These are phyloP conservation scores for Oscheius onirici DNA, from an alignment of 2,888 invertebrate genomes.

Conservation along the genomic window DNA sequence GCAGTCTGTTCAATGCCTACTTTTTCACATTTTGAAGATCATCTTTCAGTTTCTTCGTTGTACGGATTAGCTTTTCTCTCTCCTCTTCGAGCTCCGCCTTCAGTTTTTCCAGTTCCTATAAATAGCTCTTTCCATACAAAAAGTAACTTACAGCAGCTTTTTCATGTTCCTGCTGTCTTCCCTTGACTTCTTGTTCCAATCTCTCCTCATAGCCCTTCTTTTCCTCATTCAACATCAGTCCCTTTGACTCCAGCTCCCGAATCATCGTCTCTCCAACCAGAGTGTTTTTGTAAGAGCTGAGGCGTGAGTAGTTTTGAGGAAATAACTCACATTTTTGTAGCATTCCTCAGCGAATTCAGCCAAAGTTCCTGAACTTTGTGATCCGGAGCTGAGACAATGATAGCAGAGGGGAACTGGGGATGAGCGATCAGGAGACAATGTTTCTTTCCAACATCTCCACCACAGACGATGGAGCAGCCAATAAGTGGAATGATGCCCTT, in stretches of 20 bases:
- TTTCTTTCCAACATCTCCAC: conserved; percentile 62
- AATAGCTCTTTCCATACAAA: neutral
- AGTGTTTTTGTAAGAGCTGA: conserved; percentile 65
- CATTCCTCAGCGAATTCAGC: conserved; percentile 60
- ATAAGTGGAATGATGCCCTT: conserved; percentile 64
- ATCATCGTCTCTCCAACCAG: conserved; percentile 62
- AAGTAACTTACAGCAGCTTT: conserved; percentile 47
- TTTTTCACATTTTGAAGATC: conserved; percentile 71
- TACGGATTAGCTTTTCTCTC: conserved; percentile 72
- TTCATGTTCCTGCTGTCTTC: conserved; percentile 57
- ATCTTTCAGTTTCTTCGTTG: conserved; percentile 73
- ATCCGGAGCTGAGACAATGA: conserved; percentile 62
- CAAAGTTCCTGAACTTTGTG: conserved; percentile 57
- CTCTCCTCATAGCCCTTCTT: conserved; percentile 59
- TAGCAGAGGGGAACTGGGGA: conserved; percentile 60
- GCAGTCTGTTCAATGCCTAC: conserved; percentile 34
- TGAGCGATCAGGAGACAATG: conserved; percentile 65
- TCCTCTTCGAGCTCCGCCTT: conserved; percentile 74
- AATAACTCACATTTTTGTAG: conserved; percentile 61
- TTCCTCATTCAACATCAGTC: conserved; percentile 59
- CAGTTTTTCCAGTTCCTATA: conserved; percentile 71
- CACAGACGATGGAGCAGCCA: conserved; percentile 64
- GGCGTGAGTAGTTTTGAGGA: conserved; percentile 8
- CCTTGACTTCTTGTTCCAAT: conserved; percentile 56
- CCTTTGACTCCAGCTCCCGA: conserved; percentile 53